phyloP scores from a whole-genome alignment of 2,888 invertebrate genomes.

The Drosophila stalkeri region DNA sequence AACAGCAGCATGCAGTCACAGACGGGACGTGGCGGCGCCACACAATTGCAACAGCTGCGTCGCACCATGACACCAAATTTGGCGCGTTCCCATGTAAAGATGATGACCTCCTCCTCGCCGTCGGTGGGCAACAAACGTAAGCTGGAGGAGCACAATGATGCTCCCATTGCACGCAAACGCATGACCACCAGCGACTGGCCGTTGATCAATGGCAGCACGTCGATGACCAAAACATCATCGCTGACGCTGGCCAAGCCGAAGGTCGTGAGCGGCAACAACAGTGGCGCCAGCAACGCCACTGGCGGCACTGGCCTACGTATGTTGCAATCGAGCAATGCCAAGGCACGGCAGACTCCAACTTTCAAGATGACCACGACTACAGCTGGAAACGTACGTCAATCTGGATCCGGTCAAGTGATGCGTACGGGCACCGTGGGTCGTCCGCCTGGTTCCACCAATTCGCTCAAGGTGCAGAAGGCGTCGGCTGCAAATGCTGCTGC shows the following conservation, averaged over 20 bases:
- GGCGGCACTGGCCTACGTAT: constrained; percentile 23
- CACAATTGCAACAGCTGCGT: constrained; percentile 16
- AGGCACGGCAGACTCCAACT: constrained; percentile 16
- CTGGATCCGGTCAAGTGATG: neutral
- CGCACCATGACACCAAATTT: constrained; percentile 36
- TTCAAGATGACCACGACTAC: constrained; percentile 13
- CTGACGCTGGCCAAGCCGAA: constrained; percentile 30
- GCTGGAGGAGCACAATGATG: constrained; percentile 51
- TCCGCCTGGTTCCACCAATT: constrained; percentile 5
- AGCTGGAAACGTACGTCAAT: neutral
- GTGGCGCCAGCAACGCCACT: neutral
- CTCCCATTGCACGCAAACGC: constrained; percentile 64
- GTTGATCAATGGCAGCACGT: constrained; percentile 50
- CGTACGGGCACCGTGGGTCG: constrained; percentile 18
- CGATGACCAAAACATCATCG: constrained; percentile 27
- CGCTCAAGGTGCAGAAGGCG: constrained; percentile 31
- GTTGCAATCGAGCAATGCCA: constrained; percentile 26
- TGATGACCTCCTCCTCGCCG: constrained; percentile 30
- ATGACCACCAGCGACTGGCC: constrained; percentile 40
- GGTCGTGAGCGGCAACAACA: constrained; percentile 12
- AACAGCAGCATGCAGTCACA: neutral
- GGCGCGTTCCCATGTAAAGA: constrained; percentile 33
- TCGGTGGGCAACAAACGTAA: constrained; percentile 58
- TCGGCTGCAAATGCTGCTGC: neutral
- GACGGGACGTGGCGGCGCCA: constrained; percentile 1